Evolutionary conservation across 1,140 invertebrate genomes (phyloP).

Genomic region (Eriosoma lanigerum): DNA sequence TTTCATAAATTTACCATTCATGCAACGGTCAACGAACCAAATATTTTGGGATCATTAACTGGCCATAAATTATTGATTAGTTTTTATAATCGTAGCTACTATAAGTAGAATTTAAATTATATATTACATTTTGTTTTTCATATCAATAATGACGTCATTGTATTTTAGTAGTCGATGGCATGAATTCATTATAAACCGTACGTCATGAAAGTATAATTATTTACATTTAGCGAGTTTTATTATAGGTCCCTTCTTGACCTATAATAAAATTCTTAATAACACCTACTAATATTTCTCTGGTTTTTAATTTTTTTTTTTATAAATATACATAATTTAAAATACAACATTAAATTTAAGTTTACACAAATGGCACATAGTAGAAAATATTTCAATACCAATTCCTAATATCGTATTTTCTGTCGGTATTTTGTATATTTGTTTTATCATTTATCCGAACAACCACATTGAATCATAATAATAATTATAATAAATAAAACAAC

Average conservation of each 20-base stretch:
- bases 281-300: background rate
- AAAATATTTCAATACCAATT: background rate
- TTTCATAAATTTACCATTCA: no score
- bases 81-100: no score
- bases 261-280: slow-evolving; percentile 26
- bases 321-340: slow-evolving; percentile 2
- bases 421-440: slow-evolving; percentile 5
- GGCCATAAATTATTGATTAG: no score
- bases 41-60: no score
- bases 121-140: background rate
- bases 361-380: slow-evolving; percentile 10
- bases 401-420: background rate
- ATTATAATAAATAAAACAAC: slow-evolving; percentile 2
- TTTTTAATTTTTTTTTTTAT: background rate
- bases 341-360: slow-evolving; percentile 17
- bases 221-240: slow-evolving; percentile 30
- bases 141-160: slow-evolving; percentile 13
- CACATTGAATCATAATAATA: background rate
- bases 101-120: no score
- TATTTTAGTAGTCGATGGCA: background rate
- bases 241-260: slow-evolving; percentile 31
- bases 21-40: no score
- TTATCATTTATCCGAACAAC: slow-evolving; percentile 8
- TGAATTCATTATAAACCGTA: slow-evolving; percentile 5
- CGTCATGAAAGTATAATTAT: slow-evolving; percentile 16